A percentile compares a stretch with the other conserved stretches of the same genome.
Conservation (phyloP, 2,888 invertebrate species). For the Strigamia transsilvanica region DNA sequence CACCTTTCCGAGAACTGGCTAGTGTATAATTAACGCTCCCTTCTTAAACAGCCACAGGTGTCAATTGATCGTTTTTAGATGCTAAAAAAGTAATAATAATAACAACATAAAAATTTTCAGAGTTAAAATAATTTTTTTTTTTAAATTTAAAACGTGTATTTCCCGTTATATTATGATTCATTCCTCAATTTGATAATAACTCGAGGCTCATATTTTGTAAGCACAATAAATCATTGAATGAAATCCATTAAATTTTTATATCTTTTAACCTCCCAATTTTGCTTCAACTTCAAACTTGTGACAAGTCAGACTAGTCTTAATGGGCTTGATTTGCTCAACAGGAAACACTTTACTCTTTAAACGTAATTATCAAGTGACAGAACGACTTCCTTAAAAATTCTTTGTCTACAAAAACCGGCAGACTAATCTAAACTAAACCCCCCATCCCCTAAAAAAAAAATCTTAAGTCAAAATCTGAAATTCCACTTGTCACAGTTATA, state of each 20-base stretch:
- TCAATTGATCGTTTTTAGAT: neutral
- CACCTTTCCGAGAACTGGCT: slow-evolving; percentile 16
- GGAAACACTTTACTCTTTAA: slow-evolving; percentile 36
- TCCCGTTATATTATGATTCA: neutral
- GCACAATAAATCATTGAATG: slow-evolving; percentile 14
- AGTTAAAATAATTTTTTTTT: neutral
- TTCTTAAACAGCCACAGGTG: slow-evolving; percentile 27
- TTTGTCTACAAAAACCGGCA: slow-evolving; percentile 16
- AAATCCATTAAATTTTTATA: slow-evolving; percentile 28
- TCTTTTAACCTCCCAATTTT: slow-evolving; percentile 23
- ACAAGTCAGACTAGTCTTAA: slow-evolving; percentile 21
- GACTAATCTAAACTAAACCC: neutral
- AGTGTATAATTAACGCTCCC: slow-evolving; percentile 18
- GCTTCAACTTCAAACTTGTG: slow-evolving; percentile 15
- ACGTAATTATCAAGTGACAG: slow-evolving; percentile 32
- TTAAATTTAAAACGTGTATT: slow-evolving; percentile 1
- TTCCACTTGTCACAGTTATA: neutral
- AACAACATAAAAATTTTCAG: neutral
- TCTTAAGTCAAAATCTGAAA: neutral
- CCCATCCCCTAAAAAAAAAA: too few relatives aligned
- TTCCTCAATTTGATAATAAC: slow-evolving; percentile 28
- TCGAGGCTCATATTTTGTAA: neutral
- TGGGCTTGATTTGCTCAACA: slow-evolving; percentile 35
- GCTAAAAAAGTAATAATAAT: neutral
- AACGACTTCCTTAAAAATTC: slow-evolving; percentile 24